Percentiles rank a stretch among this genome's conserved stretches.
phyloP scores from a whole-genome alignment of 2,113 vertebrate species.

The Corythoichthys haematopterus region DNA sequence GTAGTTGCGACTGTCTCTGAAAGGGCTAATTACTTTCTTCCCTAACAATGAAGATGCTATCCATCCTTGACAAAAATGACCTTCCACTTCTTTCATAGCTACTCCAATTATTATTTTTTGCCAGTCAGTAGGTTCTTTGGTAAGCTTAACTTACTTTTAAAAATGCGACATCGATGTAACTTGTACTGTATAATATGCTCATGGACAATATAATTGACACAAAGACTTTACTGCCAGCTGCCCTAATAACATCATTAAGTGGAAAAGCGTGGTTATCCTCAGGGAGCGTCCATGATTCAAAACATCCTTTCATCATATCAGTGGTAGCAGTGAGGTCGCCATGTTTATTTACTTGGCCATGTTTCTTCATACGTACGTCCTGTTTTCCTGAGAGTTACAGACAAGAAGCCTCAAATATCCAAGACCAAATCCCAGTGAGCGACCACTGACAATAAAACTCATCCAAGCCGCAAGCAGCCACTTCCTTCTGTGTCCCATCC shows the following conservation, averaged over 20 bases:
- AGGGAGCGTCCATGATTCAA: slow-evolving; percentile 22
- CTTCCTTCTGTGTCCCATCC: slow-evolving; percentile 24
- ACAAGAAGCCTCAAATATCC: slow-evolving; percentile 24
- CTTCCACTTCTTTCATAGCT: background rate
- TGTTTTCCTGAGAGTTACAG: background rate
- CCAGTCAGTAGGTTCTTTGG: background rate
- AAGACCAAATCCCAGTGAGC: slow-evolving; percentile 16
- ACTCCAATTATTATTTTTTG: background rate
- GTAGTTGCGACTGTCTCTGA: too few relatives aligned
- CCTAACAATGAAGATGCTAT: too few relatives aligned
- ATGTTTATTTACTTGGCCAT: slow-evolving; percentile 30
- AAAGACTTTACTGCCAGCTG: slow-evolving; percentile 22
- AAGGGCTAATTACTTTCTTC: too few relatives aligned
- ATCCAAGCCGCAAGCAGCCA: slow-evolving; percentile 25
- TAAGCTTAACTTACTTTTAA: background rate
- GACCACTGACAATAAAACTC: slow-evolving; percentile 41
- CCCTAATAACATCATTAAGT: slow-evolving; percentile 41
- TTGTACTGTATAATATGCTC: background rate
- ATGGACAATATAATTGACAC: slow-evolving; percentile 6
- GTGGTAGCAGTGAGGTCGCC: slow-evolving; percentile 3
- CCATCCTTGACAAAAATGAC: too few relatives aligned
- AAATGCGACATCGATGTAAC: background rate
- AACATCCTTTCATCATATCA: slow-evolving; percentile 38
- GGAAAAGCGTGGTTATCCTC: slow-evolving; percentile 20
- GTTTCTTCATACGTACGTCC: slow-evolving; percentile 10